Base-by-base conservation (phyloP, 2,113 vertebrate species). In the Ursus arctos region DNA sequence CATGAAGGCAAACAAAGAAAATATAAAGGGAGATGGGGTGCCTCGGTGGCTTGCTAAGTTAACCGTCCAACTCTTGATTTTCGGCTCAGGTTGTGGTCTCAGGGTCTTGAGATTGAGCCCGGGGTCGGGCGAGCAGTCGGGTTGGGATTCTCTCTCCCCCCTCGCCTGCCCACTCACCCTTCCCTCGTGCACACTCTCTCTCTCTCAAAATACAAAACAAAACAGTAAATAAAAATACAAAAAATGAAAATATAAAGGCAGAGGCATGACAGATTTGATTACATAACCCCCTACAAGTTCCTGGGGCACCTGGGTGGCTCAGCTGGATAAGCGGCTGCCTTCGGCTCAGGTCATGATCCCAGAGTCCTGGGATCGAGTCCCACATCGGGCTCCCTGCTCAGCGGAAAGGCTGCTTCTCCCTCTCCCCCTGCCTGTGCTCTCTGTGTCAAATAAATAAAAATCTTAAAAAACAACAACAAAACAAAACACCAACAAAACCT, bases 1-100 rank as follows among this genome's bases (percentile, higher is more conserved):
- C 15, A 88, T 51, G 67, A 93, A 92, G 74, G 81, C 90, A 97
- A 94, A 86, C 71, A 31, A 82, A 92, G 61, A 91, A 93, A 96
- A 84, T 36, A 84, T 31, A 90, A 96, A 82, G 28, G 40, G 16
- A 36, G 67, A 69, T n/a, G 33, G 33, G 33, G 16, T 1, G 8
- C 33, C 67, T 69, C 18, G 16, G 18, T 69, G 18, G 33, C 67
- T 69, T 36, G 18, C 33, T 36, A 3, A 1, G 33, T 69, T 69
- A 36, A 69, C 16, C 0, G 8, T 69, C 33, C 67, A 69, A n/a
- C 67, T 67, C 63, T 33, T 67, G 63, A 67, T 67, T 67, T 67
- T 67, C 31, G 14, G 63, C 63, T 69, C 67, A 69, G 67, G 67
- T 36, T 33, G 36, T 36, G 67, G 36, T 69, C n/a, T 69, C 33